Percentiles rank a stretch among this genome's conserved stretches.
These are phyloP conservation scores for Ligdia adustata DNA, from an alignment of 2,888 invertebrate genomes.

Conservation along the genomic window DNA sequence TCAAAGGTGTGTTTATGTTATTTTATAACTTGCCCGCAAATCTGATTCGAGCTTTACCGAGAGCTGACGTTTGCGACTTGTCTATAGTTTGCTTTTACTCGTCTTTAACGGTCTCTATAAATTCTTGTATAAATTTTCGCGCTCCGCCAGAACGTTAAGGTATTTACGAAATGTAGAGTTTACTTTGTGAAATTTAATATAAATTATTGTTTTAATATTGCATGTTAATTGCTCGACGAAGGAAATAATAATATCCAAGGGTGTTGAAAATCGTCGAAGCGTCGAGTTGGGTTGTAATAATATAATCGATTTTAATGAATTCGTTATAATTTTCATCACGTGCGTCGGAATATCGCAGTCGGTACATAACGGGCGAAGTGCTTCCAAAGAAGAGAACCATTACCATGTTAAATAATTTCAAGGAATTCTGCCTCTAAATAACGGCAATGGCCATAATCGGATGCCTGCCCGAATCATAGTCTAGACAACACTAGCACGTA, in stretches of 20 bases:
- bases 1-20: slow-evolving; percentile 81
- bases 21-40: slow-evolving; percentile 73
- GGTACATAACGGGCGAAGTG: slow-evolving; percentile 66
- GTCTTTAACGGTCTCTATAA: slow-evolving; percentile 30
- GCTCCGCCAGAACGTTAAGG: slow-evolving; percentile 14
- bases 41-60: slow-evolving; percentile 50
- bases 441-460: slow-evolving; percentile 47
- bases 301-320: slow-evolving; percentile 39
- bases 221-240: slow-evolving; percentile 16
- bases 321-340: slow-evolving; percentile 63
- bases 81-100: slow-evolving; percentile 30
- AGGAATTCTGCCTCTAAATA: slow-evolving; percentile 53
- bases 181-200: slow-evolving; percentile 15
- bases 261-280: slow-evolving; percentile 19
- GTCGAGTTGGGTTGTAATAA: slow-evolving; percentile 17
- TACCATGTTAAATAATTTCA: slow-evolving; percentile 61
- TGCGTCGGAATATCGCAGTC: slow-evolving; percentile 54
- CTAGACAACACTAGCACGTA: not conserved
- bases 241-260: slow-evolving; percentile 20
- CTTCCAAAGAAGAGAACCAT: slow-evolving; percentile 59
- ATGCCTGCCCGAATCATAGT: slow-evolving; percentile 13
- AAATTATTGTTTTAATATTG: slow-evolving; percentile 12
- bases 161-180: slow-evolving; percentile 7
- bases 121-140: slow-evolving; percentile 14
- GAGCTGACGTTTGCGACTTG: slow-evolving; percentile 30